Conservation (phyloP, 2,113 vertebrate species). For the Oryzias melastigma region DNA sequence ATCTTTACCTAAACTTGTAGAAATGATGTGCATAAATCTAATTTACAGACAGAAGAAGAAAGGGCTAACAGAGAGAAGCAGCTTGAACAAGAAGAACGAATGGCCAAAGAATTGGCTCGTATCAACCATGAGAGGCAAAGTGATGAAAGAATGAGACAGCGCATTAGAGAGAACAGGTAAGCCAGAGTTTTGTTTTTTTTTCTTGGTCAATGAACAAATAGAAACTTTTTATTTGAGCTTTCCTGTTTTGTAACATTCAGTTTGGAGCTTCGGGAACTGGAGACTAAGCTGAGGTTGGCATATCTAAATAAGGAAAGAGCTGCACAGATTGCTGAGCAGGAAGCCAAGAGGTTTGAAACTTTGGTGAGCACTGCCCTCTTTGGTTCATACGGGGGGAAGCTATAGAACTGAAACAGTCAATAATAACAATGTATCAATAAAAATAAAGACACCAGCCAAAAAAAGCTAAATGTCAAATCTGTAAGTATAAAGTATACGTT, state of each 20-base stretch:
- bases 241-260: conserved; percentile 62
- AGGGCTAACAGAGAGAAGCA: conserved; percentile 60
- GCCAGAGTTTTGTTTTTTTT: neutral
- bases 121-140: conserved; percentile 75
- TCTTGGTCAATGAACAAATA: conserved; percentile 5
- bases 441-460: neutral
- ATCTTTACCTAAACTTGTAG: neutral
- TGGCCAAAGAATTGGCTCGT: conserved; percentile 83
- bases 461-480: neutral
- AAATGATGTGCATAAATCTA: neutral
- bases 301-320: conserved; percentile 89
- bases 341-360: conserved; percentile 78
- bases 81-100: conserved; percentile 82
- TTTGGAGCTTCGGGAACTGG: conserved; percentile 87
- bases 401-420: neutral
- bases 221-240: neutral
- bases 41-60: conserved; percentile 80
- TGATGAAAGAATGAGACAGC: conserved; percentile 88
- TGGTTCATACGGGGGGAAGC: neutral
- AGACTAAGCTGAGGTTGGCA: conserved; percentile 85
- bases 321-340: conserved; percentile 90
- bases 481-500: no score
- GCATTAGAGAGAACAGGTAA: conserved; percentile 89
- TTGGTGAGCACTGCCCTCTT: conserved; percentile 74
- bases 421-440: neutral